Evolutionary conservation across 2,888 invertebrate genomes (phyloP), one percentile per base, ranked within the genome.

Genomic region (Aphodius granarius): DNA sequence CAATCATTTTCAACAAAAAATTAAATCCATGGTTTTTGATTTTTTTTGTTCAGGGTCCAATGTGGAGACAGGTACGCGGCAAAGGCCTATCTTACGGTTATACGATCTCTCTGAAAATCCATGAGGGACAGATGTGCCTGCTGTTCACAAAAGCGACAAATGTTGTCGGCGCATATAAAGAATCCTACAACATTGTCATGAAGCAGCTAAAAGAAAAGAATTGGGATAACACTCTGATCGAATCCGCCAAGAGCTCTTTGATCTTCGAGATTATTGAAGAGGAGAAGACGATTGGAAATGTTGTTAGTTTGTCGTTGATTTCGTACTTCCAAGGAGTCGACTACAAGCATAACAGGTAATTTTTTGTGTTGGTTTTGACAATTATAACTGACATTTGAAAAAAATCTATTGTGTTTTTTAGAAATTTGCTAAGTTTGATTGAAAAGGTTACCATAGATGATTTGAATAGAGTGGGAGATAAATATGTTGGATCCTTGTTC

Each of bases 1-100:
- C n/a, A n/a, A n/a, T 3, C 43, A 9, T 13, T 43, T 6, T 43
- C 43, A 43, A 9, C 2, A 1, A 43, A 43, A 43, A 43, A 43
- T 43, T 13, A 5, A 23, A 4, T 43, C 43, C 3, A n/a, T n/a
- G n/a, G n/a, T n/a, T n/a, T n/a, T n/a, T n/a, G n/a, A n/a, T 20
- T 18, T 71, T 21, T n/a, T 13, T 19, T 63, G 18, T 81, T n/a
- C 86, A 94, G 93, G 96, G 97, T 72, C 96, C 96, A 21, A 92
- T 97, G 92, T 97, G 95, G 95, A 91, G 92, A 73, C 91, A 94
- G 85, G 94, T 97, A 79, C 91, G 97, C 80, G 97, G 97, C 63
- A 92, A 93, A 83, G 97, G 97, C 0, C 90, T 95, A 73, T 92
- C 97, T 0, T 97, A 97, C 87, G 90, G 92, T 73, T 96, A 94